These are phyloP conservation scores for Ctenopoma multispine DNA, from an alignment of 2,797 vertebrate genomes.

Conservation along the genomic window DNA sequence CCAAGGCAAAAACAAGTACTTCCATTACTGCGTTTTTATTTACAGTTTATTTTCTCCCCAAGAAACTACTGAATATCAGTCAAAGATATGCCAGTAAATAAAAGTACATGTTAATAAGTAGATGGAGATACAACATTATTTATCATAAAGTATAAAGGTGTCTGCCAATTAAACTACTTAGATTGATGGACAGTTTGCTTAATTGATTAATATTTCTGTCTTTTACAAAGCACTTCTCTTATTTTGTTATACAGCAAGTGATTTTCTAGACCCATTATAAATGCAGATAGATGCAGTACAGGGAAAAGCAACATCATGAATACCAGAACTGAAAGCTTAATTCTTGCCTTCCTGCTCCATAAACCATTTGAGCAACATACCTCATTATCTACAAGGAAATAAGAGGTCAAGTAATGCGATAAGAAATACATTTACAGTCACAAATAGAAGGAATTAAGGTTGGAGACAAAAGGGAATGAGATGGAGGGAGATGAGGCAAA, in stretches of 20 bases:
- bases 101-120: background rate
- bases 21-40: background rate
- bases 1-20: background rate
- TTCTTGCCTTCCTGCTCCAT: background rate
- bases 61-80: background rate
- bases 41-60: background rate
- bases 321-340: background rate
- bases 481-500: constrained; percentile 78
- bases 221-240: background rate
- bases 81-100: background rate
- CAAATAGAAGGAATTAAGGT: constrained; percentile 10
- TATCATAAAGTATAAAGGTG: background rate
- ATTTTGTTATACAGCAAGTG: background rate
- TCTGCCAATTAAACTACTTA: background rate
- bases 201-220: background rate
- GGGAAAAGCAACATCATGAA: background rate
- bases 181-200: background rate
- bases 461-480: constrained; percentile 65
- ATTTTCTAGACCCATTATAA: background rate
- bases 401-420: background rate
- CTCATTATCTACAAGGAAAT: background rate
- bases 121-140: background rate
- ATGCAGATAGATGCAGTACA: background rate
- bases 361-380: background rate
- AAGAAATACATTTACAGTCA: constrained; percentile 3